Evolutionary conservation across 2,797 vertebrate species (phyloP), one percentile per base, ranked within the genome.

Genomic region (Spinus olivaceus): DNA sequence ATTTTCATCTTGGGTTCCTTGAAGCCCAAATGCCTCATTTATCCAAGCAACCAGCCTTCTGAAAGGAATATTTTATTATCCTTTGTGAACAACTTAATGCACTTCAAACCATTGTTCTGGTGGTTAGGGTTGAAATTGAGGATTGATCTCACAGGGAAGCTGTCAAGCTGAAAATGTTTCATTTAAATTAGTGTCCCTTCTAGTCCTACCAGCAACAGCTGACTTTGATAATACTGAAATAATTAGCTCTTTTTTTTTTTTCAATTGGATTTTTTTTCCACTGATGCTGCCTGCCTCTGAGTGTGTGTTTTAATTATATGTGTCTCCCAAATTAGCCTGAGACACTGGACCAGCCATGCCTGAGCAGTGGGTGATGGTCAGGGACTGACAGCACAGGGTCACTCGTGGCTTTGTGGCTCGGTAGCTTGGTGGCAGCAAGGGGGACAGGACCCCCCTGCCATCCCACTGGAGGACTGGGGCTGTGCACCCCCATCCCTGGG

Each of bases 121-220:
- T 84, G 93, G 92, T 90, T 95, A 73, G 95, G 77, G 72, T 83
- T 42, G 10, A 92, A 94, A 92, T 33, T 94, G 92, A 94, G 78
- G 92, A 79, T 84, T 92, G 94, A 96, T 96, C 94, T 96, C 94
- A 76, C 83, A 94, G 84, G 86, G 91, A 96, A 88, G 84, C 95
- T 96, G 89, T 95, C 95, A 96, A 96, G 95, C 92, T 95, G 93
- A 89, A 95, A 97, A 95, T 78, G 84, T 51, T 92, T 79, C 91
- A 28, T 91, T 96, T 95, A 78, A 91, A 96, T 94, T 88, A 95
- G 91, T 90, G 92, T 82, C 91, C 87, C 89, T 97, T 95, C 89
- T 87, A 81, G 81, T 94, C 82, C 85, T 84, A 92, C 85, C 92
- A 96, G 54, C 94, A 82, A 90, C 94, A 96, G 94, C 95, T 97